Evolutionary conservation across 2,113 vertebrate genomes (phyloP).

Genomic region (human (Homo sapiens)): DNA sequence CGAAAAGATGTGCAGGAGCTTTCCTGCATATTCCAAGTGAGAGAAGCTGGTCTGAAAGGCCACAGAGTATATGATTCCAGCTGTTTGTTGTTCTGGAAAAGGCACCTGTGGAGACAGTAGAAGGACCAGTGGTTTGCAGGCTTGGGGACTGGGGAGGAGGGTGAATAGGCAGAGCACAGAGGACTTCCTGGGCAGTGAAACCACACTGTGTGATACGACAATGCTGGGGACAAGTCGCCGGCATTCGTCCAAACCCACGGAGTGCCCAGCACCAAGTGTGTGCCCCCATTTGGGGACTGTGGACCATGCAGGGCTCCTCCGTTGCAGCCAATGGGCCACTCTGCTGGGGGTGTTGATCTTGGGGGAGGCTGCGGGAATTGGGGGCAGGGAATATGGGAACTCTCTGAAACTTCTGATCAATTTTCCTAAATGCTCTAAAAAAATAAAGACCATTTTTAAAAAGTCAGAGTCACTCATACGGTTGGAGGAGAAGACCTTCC

Average conservation of each 20-base stretch:
- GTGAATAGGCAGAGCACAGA: not conserved
- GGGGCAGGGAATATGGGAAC: no score
- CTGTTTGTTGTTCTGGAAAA: not conserved
- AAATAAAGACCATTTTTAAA: not conserved
- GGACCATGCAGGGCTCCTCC: no score
- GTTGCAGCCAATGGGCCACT: no score
- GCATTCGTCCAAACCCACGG: rapidly evolving
- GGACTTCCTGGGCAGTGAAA: not conserved
- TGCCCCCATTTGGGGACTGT: no score
- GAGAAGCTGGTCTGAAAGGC: not conserved
- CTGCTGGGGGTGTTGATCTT: no score
- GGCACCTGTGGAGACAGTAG: not conserved
- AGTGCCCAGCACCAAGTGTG: rapidly evolving
- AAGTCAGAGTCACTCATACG: no score
- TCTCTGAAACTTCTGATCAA: no score
- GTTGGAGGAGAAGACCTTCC: not conserved
- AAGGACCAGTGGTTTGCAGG: not conserved
- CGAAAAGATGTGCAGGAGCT: not conserved
- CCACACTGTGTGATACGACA: rapidly evolving
- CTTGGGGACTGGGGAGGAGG: not conserved
- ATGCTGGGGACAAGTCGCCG: rapidly evolving
- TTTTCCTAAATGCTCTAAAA: no score
- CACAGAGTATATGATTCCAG: not conserved
- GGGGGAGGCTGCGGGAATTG: no score
- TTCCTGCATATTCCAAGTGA: not conserved